Conservation (phyloP, 2,113 vertebrate genomes). For the Pterocles gutturalis region DNA sequence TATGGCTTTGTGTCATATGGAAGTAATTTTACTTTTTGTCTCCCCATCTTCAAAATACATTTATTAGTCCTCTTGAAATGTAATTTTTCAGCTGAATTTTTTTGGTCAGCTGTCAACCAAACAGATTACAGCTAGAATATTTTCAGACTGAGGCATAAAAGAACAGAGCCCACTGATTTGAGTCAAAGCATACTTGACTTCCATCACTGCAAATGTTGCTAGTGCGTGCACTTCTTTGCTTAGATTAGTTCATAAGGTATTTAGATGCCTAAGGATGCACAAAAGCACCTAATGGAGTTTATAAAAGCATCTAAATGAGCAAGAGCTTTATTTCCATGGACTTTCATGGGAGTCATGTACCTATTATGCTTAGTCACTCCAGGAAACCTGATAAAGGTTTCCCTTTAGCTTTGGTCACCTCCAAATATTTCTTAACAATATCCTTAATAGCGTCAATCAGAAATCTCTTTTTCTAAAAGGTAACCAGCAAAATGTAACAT, state of each 20-base stretch:
- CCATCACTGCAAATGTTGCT: background rate
- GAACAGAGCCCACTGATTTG: background rate
- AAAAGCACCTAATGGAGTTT: background rate
- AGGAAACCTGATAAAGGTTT: background rate
- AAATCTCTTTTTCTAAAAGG: background rate
- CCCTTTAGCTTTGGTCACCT: background rate
- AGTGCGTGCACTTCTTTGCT: background rate
- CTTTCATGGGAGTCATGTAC: background rate
- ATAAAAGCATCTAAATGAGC: background rate
- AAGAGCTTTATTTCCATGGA: background rate
- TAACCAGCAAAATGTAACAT: background rate
- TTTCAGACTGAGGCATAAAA: background rate
- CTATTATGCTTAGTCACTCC: background rate
- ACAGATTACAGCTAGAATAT: background rate
- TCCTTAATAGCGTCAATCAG: background rate
- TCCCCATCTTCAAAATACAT: slow-evolving; percentile 40
- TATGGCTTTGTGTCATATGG: background rate
- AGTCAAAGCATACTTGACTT: background rate
- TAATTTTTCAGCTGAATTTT: background rate
- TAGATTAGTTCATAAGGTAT: background rate
- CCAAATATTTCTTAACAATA: background rate
- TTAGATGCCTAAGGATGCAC: background rate
- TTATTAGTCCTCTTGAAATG: slow-evolving; percentile 49
- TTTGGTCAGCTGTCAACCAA: slow-evolving; percentile 63
- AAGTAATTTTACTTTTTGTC: slow-evolving; percentile 54